These are phyloP conservation scores for Seriola rivoliana DNA, from an alignment of 2,113 vertebrate species.

Conservation along the genomic window DNA sequence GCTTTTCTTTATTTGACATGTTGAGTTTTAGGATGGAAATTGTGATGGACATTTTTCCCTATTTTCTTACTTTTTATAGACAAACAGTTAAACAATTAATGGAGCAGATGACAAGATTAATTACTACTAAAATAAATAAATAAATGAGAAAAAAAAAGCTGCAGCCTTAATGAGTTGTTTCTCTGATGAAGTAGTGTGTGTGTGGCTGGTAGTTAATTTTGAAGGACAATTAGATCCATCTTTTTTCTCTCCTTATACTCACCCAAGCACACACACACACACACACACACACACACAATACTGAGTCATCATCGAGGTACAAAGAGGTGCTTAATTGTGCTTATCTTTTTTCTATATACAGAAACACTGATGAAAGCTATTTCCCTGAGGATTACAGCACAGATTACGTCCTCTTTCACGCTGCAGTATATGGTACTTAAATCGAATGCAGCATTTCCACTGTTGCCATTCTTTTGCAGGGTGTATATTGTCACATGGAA, in stretches of 20 bases:
- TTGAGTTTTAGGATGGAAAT: too few relatives aligned
- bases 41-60: neutral
- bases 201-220: neutral
- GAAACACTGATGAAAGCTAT: constrained; percentile 33
- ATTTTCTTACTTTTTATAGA: too few relatives aligned
- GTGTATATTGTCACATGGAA: constrained; percentile 98
- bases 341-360: constrained; percentile 50
- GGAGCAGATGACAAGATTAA: neutral
- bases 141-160: neutral
- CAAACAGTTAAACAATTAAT: neutral
- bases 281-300: constrained; percentile 30
- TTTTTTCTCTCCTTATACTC: constrained; percentile 11
- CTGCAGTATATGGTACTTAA: neutral
- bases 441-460: constrained; percentile 27
- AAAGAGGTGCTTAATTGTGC: constrained; percentile 59
- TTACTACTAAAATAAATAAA: too few relatives aligned
- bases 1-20: neutral
- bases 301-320: constrained; percentile 60
- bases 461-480: constrained; percentile 76
- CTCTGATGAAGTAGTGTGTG: neutral
- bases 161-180: neutral
- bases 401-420: constrained; percentile 49
- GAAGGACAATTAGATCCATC: constrained; percentile 20
- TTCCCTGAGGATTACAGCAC: constrained; percentile 53
- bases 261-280: neutral